phyloP scores from a whole-genome alignment of 2,113 vertebrate genomes.

The Oostethus manadensis region DNA sequence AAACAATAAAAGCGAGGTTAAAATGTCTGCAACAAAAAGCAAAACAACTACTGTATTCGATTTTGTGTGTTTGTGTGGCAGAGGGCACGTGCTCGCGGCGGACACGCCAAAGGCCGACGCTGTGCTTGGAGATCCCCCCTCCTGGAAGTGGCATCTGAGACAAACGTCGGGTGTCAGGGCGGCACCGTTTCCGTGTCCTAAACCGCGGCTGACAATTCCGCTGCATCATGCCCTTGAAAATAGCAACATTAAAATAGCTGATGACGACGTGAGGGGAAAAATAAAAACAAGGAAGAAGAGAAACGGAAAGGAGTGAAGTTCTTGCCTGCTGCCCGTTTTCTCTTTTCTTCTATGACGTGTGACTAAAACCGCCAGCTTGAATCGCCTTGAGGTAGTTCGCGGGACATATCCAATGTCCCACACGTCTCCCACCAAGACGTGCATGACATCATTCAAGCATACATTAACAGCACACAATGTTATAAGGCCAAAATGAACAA shows the following conservation, averaged over 20 bases:
- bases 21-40: slow-evolving; percentile 33
- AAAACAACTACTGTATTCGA: slow-evolving; percentile 3
- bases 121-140: slow-evolving; percentile 16
- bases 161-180: slow-evolving; percentile 64
- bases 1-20: background rate
- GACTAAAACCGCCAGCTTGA: slow-evolving; percentile 56
- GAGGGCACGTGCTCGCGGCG: slow-evolving; percentile 30
- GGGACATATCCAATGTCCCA: background rate
- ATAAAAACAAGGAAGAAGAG: background rate
- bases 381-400: slow-evolving; percentile 30
- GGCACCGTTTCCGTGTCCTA: slow-evolving; percentile 49
- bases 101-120: slow-evolving; percentile 45
- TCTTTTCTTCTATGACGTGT: slow-evolving; percentile 14
- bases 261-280: slow-evolving; percentile 19
- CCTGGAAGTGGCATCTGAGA: slow-evolving; percentile 46
- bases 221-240: slow-evolving; percentile 6
- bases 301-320: slow-evolving; percentile 7
- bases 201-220: slow-evolving; percentile 35
- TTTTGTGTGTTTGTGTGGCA: slow-evolving; percentile 14
- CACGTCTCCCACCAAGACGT: background rate
- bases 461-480: background rate
- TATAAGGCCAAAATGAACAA: background rate
- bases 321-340: background rate
- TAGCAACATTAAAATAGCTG: slow-evolving; percentile 12
- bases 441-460: background rate